Evolutionary conservation across 92 coral and sea anemone genomes (phyloP).

Genomic region (Palythoa grandiflora): DNA sequence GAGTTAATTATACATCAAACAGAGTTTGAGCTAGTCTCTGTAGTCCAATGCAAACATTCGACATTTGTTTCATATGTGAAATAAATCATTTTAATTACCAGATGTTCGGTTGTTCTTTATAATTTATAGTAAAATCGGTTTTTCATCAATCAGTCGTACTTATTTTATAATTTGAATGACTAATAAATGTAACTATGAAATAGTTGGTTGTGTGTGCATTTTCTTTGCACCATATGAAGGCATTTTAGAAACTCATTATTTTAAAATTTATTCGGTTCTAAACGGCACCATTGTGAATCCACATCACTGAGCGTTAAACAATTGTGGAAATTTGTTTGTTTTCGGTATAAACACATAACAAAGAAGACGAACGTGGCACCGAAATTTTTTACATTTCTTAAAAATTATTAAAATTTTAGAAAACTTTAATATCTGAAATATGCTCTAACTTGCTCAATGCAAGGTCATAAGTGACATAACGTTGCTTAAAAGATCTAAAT

Average conservation of each 20-base stretch:
- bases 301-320: constrained; percentile 22
- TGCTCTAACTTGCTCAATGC: neutral
- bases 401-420: neutral
- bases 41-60: neutral
- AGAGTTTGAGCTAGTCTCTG: neutral
- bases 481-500: neutral
- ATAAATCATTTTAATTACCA: constrained; percentile 6
- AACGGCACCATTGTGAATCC: neutral
- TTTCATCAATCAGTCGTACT: constrained; percentile 15
- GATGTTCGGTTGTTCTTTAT: neutral
- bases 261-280: neutral
- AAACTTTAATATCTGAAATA: too few relatives aligned
- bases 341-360: neutral
- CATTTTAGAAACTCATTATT: neutral
- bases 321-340: neutral
- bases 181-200: neutral
- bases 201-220: neutral
- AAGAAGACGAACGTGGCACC: neutral
- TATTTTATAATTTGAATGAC: neutral
- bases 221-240: neutral
- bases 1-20: neutral
- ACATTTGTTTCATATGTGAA: neutral
- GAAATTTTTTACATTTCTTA: neutral
- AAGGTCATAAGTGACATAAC: neutral
- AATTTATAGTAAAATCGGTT: neutral